These are phyloP conservation scores for Channa argus DNA, from an alignment of 2,113 vertebrate genomes.

Conservation along the genomic window DNA sequence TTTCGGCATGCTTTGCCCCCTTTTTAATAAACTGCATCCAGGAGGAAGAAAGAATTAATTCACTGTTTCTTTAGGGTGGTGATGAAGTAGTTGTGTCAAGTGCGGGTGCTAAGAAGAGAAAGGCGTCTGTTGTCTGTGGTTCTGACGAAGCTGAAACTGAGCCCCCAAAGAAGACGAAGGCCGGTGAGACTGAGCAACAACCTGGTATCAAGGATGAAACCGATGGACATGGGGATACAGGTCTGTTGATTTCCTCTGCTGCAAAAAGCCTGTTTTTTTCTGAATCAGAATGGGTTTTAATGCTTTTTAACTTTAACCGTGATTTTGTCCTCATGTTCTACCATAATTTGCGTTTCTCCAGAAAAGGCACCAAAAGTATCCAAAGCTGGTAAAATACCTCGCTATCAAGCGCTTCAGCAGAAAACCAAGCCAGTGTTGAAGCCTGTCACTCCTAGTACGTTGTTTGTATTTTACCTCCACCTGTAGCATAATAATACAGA, in stretches of 20 bases:
- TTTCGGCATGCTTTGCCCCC: background rate
- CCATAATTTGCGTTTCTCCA: background rate
- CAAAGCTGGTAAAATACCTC: constrained; percentile 80
- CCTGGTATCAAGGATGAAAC: constrained; percentile 21
- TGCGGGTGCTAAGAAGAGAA: constrained; percentile 67
- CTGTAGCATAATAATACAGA: too few species aligned
- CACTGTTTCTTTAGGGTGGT: constrained; percentile 29
- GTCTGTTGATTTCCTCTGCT: constrained; percentile 26
- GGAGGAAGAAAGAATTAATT: background rate
- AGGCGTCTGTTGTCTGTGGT: constrained; percentile 49
- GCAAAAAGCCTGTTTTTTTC: too few species aligned
- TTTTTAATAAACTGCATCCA: background rate
- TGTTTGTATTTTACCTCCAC: background rate
- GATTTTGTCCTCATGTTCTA: too few species aligned
- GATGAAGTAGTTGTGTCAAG: background rate
- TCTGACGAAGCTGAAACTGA: background rate
- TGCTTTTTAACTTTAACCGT: background rate
- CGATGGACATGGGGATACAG: constrained; percentile 1
- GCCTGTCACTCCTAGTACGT: constrained; percentile 90
- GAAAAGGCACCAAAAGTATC: constrained; percentile 18
- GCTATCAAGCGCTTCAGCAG: constrained; percentile 57
- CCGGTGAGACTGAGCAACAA: constrained; percentile 9
- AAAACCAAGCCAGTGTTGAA: constrained; percentile 73
- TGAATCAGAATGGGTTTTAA: background rate
- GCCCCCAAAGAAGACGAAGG: background rate